phyloP scores from a whole-genome alignment of 2,113 vertebrate genomes.

The Orientallactaga bullata region DNA sequence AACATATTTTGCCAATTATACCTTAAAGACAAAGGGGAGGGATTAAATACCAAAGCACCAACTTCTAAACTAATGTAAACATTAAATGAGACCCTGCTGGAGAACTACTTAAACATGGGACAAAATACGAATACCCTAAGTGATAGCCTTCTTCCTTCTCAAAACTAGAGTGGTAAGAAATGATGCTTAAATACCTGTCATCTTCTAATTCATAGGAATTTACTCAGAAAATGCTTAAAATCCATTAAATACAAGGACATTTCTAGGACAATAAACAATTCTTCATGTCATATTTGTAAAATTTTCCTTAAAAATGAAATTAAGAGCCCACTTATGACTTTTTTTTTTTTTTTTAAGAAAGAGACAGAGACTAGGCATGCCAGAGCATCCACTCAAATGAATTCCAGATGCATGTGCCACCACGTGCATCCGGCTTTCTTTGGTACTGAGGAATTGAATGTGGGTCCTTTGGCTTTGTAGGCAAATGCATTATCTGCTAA shows the following conservation, averaged over 20 bases:
- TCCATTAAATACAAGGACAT: not conserved
- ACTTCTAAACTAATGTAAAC: not conserved
- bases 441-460: no score
- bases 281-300: not conserved
- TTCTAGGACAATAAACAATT: not conserved
- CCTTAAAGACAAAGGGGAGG: not conserved
- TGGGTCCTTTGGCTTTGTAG: no score
- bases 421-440: no score
- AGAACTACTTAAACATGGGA: not conserved
- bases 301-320: conserved; percentile 21
- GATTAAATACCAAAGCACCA: not conserved
- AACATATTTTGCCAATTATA: not conserved
- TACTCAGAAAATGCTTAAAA: conserved; percentile 25
- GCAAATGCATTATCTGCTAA: no score
- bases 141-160: not conserved
- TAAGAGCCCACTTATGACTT: conserved; percentile 32
- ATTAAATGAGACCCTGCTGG: not conserved
- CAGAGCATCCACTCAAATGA: no score
- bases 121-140: not conserved
- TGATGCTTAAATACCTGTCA: not conserved
- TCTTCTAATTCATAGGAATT: not conserved
- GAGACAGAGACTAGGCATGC: no score
- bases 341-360: no score
- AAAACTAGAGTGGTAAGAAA: not conserved
- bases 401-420: no score